Evolutionary conservation across 2,113 vertebrate species (phyloP).

Genomic region (Numenius arquata): DNA sequence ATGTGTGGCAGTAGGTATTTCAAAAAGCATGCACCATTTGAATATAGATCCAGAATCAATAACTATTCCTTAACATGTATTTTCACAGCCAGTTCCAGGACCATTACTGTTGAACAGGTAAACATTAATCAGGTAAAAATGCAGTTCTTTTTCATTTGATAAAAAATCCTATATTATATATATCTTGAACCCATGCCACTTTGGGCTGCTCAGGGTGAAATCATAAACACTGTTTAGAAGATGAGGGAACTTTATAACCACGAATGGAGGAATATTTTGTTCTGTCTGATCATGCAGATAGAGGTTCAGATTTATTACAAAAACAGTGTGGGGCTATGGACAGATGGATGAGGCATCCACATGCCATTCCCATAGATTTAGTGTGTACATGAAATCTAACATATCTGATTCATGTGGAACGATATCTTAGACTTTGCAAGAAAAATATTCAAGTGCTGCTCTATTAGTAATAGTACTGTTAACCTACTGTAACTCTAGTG

Average conservation of each 20-base stretch:
- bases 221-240: background rate
- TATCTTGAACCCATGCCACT: background rate
- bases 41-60: background rate
- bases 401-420: background rate
- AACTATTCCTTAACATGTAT: background rate
- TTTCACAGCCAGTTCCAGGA: background rate
- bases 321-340: background rate
- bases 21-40: background rate
- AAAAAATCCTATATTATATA: background rate
- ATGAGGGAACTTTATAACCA: background rate
- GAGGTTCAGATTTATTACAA: background rate
- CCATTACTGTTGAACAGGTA: background rate
- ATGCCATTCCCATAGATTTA: background rate
- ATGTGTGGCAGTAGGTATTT: background rate
- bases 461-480: background rate
- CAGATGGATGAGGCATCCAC: background rate
- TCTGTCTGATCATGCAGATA: background rate
- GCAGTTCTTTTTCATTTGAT: background rate
- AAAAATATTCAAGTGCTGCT: background rate
- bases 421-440: background rate
- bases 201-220: background rate
- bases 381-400: background rate
- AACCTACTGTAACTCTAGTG: background rate
- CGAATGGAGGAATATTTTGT: background rate
- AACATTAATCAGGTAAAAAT: background rate